Evolutionary conservation across 2,113 vertebrate genomes (phyloP).

Genomic region (Gyps fulvus): DNA sequence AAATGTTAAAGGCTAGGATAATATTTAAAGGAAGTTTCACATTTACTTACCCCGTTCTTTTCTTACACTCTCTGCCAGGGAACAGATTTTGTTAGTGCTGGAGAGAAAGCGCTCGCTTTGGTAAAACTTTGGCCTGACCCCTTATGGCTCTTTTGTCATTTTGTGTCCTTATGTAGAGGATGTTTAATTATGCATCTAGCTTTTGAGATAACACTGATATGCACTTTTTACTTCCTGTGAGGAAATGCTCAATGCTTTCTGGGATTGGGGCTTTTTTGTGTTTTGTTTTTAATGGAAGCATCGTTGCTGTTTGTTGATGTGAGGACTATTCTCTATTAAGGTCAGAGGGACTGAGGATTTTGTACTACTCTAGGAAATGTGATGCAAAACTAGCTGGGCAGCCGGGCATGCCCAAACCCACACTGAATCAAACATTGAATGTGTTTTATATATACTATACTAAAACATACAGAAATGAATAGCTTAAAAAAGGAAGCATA

Average conservation of each 20-base stretch:
- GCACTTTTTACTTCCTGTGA: constrained; percentile 9
- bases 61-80: neutral
- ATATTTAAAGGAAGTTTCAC: neutral
- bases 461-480: neutral
- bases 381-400: neutral
- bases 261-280: neutral
- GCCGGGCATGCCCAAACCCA: neutral
- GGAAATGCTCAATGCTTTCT: constrained; percentile 27
- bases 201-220: constrained; percentile 8
- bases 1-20: neutral
- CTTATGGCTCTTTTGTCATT: neutral
- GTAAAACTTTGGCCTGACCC: neutral
- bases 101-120: neutral
- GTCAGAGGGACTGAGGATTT: neutral
- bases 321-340: neutral
- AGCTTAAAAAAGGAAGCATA: neutral
- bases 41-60: neutral
- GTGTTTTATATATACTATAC: neutral
- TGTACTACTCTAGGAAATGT: neutral
- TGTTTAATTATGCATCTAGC: constrained; percentile 12
- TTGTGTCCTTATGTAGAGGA: neutral
- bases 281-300: neutral
- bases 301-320: neutral
- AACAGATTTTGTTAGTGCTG: neutral
- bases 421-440: neutral